Base-by-base conservation (phyloP, 2,797 vertebrate genomes). In the Scomberomorus guttatus region DNA sequence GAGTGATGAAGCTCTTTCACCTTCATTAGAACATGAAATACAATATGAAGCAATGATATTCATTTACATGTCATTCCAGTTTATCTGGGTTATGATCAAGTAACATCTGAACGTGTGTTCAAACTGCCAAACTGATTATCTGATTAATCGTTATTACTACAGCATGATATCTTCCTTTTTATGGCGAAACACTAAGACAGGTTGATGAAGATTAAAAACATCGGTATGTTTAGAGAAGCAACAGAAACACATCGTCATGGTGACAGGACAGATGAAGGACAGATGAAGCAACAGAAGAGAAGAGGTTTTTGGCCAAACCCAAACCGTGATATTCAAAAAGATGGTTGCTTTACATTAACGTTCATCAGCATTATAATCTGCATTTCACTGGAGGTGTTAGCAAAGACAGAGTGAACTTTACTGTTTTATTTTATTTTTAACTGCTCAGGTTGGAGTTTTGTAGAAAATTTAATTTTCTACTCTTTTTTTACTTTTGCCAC, bases 261-360 rank as follows among this genome's bases (percentile, higher is more conserved):
- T 69, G 58, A 61, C 2, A 0, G 6, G 42, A 44, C 42, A 44
- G 42, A 44, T 14, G 42, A 44, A 44, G 15, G 15, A 22, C 27
- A 14, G 62, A 46, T 67, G 18, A 48, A 61, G 62, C 37, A 61
- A 67, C 14, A 1, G 25, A 2, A 56, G 73, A 55, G 39, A 29
- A 56, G 62, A 67, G 66, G 61, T n/a, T n/a, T n/a, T n/a, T n/a
- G n/a, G n/a, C n/a, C n/a, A 32, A 6, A 32, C 29, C 6, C 29
- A 32, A 32, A 32, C 29, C 5, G 1, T 63, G 25, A 73, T 1
- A 48, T 56, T 27, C n/a, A 27, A 51, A 69, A n/a, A 69, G 7
- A 8, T 8, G 11, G 25, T 37, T 37, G 25, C 32, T 52, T 67
- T 63, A 67, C 2, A 32, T 22, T 24, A 42, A 58, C 0, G 17